phyloP scores from a whole-genome alignment of 2,888 invertebrate species.

The Aphrophora alni region DNA sequence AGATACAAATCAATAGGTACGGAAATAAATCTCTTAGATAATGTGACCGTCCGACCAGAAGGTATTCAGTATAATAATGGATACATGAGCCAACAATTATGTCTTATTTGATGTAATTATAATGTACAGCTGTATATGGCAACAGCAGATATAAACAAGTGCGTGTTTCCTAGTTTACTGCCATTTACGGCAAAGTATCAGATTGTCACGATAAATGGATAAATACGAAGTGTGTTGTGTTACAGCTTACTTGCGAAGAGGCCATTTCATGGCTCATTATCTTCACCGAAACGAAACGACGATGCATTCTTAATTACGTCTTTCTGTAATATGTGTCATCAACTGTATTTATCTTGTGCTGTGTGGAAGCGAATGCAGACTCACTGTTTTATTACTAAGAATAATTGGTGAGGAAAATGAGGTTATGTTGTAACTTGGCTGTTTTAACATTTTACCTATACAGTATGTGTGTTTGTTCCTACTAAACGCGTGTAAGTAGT shows the following conservation, averaged over 20 bases:
- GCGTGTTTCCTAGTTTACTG: not conserved
- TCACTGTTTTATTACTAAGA: no score
- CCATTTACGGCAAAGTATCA: not conserved
- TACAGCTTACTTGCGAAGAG: not conserved
- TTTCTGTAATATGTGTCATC: not conserved
- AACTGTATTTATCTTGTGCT: no score
- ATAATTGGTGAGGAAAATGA: no score
- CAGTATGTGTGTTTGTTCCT: no score
- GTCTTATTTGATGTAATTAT: slow-evolving; percentile 2
- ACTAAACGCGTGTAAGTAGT: no score
- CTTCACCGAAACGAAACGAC: not conserved
- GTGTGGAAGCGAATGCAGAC: no score
- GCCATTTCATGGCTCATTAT: not conserved
- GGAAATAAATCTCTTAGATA: not conserved
- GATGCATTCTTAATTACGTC: not conserved
- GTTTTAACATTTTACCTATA: no score
- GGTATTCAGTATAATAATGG: not conserved
- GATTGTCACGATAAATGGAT: not conserved
- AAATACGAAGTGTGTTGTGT: not conserved
- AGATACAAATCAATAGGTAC: not conserved
- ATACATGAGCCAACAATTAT: not conserved
- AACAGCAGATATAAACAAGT: slow-evolving; percentile 6
- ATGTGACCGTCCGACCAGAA: not conserved
- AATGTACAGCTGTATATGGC: not conserved
- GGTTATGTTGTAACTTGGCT: no score